phyloP scores from a whole-genome alignment of 2,113 vertebrate species.

The Coptodon bakossiorum region DNA sequence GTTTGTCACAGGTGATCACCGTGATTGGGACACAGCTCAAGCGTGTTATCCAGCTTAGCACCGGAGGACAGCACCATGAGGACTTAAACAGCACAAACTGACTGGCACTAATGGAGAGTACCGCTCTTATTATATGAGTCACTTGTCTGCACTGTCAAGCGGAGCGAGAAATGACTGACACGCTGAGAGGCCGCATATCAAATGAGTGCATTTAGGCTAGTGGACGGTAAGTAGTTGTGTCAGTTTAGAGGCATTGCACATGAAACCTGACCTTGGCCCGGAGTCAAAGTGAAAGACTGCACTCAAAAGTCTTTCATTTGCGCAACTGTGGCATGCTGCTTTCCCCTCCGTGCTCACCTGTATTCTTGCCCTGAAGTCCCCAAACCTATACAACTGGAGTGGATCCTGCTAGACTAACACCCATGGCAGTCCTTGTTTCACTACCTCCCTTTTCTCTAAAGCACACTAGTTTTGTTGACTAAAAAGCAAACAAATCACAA shows the following conservation, averaged over 20 bases:
- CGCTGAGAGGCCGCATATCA: background rate
- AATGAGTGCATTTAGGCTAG: background rate
- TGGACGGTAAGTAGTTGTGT: background rate
- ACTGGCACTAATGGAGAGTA: slow-evolving; percentile 47
- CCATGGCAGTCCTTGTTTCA: background rate
- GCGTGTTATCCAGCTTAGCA: slow-evolving; percentile 42
- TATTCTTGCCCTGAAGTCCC: background rate
- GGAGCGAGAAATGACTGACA: slow-evolving; percentile 4
- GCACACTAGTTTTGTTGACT: background rate
- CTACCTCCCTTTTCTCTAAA: background rate
- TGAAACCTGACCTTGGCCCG: background rate
- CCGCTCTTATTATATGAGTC: slow-evolving; percentile 31
- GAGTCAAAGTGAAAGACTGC: background rate
- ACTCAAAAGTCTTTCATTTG: background rate
- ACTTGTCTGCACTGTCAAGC: slow-evolving; percentile 4
- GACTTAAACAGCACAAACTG: slow-evolving; percentile 49
- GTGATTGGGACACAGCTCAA: slow-evolving; percentile 56
- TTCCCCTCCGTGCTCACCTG: background rate
- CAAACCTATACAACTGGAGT: background rate
- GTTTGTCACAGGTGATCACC: slow-evolving; percentile 67
- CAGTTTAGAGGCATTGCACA: background rate
- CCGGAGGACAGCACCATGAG: slow-evolving; percentile 1
- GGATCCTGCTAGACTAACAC: background rate
- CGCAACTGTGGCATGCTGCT: background rate
- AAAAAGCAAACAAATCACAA: background rate